phyloP scores from a whole-genome alignment of 2,113 vertebrate genomes.

The Sylvietta virens region DNA sequence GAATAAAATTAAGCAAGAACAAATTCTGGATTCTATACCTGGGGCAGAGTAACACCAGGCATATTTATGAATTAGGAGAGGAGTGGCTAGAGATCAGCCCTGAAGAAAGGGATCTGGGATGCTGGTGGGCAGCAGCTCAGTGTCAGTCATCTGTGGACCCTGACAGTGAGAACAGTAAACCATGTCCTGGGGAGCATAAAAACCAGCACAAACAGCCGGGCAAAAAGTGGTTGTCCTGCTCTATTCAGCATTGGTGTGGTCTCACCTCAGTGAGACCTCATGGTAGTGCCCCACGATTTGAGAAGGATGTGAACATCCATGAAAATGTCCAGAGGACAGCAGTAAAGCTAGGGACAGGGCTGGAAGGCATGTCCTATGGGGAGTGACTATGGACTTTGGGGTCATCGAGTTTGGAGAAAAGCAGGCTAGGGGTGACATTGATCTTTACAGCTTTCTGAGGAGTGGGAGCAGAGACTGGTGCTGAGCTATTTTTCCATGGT shows the following conservation, averaged over 20 bases:
- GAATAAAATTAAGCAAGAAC: not conserved
- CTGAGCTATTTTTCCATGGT: not conserved
- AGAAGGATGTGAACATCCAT: not conserved
- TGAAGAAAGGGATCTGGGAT: not conserved
- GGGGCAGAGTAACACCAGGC: not conserved
- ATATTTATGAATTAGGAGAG: not conserved
- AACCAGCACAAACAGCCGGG: not conserved
- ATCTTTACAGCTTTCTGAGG: not conserved
- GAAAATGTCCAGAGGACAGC: not conserved
- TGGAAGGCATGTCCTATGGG: not conserved
- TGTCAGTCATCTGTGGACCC: too few species aligned
- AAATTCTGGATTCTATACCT: not conserved
- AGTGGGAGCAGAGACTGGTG: not conserved
- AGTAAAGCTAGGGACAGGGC: not conserved
- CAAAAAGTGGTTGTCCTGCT: not conserved
- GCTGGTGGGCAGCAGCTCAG: not conserved
- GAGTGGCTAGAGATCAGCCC: not conserved
- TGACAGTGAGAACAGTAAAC: not conserved
- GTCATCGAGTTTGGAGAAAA: not conserved
- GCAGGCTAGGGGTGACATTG: not conserved
- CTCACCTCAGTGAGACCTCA: not conserved
- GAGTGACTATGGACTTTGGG: not conserved
- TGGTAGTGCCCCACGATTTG: not conserved
- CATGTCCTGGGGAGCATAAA: not conserved
- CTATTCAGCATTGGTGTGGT: not conserved